Evolutionary conservation across 1,140 invertebrate species (phyloP), one percentile per base, ranked within the genome.

Genomic region (Bilobella aurantiaca): DNA sequence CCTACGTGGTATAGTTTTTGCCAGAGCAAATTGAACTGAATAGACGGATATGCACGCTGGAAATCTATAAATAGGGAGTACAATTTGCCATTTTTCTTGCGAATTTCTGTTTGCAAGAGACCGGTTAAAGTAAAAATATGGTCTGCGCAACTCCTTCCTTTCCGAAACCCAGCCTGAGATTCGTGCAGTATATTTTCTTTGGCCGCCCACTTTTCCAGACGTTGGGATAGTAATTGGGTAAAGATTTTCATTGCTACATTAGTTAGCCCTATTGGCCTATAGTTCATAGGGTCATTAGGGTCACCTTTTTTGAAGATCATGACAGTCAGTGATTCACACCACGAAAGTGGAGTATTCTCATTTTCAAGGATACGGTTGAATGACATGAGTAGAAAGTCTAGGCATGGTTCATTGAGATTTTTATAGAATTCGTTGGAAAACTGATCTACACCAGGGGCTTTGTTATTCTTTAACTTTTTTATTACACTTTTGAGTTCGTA

Each of bases 391-490:
- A 68, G 27, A 1, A 14, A 16, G 2, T 2, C n/a, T 42, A 56
- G 12, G 1, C 37, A 25, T 3, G 31, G 16, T 5, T 27, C 2
- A 1, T 71, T 65, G 2, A 78, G 49, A 18, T 76, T 73, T 72
- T 76, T 77, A 0, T 77, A 28, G 1, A 74, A 29, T 28, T 74
- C 68, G 34, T 74, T 74, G n/a, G 71, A 61, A 3, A 78, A 76
- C 0, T 28, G 21, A 32, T 78, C 76, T 14, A 57, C 32, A 0
- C 77, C 76, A 1, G 75, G 73, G 0, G 76, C 74, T 71, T 75
- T 76, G 14, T 59, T 59, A 21, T 61, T 64, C 56, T 58, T 58
- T 18, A 61, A 14, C 32, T 58, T 63, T 14, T 53, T 31, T 46
- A 67, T 27, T 0, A 37, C 31, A n/a, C 0, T 3, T 16, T 37